Evolutionary conservation across 2,888 invertebrate genomes (phyloP), one percentile per base, ranked within the genome.

Genomic region (Stenchaetothrips biformis): DNA sequence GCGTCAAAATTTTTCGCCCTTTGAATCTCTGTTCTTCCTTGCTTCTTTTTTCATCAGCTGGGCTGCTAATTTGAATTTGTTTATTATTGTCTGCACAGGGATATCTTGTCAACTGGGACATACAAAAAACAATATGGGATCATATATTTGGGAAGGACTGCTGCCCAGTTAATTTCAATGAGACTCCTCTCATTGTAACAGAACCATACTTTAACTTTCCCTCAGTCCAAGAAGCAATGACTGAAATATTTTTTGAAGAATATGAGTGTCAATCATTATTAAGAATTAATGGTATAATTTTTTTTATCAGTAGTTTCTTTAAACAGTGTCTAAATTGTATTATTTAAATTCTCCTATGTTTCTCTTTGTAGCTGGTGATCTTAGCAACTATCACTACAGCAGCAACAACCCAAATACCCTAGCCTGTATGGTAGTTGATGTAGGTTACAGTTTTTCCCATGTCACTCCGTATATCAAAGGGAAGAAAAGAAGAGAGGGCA

Each of bases 191-290:
- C 0, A 91, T 99, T 7, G 89, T 99, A 53, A 99, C 99, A 0
- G 99, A 99, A 85, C 98, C 99, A 0, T 90, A 95, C 83, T 95
- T 96, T 85, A 98, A 99, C 86, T 98, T 99, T 86, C 89, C 92
- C 0, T 94, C 95, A 0, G 92, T 97, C 80, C 96, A 98, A 87
- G 98, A 99, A 87, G 95, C 94, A 0, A 94, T 96, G 88, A 93
- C 95, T 77, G 99, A 99, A 87, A 95, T 99, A 83, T 93, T 99
- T 84, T 99, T 99, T 87, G 99, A 99, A 87, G 98, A 99, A 86
- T 99, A 96, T 85, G 96, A 96, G 84, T 95, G 97, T 84, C 92
- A 93, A 80, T 92, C 94, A 0, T 88, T 98, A 79, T 88, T 94
- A 79, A 90, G 94, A 83, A 92, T 94, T 49, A 96, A 95, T 84